Base-by-base conservation (phyloP, 92 coral and sea anemone species). In the Virgularia gustaviana region DNA sequence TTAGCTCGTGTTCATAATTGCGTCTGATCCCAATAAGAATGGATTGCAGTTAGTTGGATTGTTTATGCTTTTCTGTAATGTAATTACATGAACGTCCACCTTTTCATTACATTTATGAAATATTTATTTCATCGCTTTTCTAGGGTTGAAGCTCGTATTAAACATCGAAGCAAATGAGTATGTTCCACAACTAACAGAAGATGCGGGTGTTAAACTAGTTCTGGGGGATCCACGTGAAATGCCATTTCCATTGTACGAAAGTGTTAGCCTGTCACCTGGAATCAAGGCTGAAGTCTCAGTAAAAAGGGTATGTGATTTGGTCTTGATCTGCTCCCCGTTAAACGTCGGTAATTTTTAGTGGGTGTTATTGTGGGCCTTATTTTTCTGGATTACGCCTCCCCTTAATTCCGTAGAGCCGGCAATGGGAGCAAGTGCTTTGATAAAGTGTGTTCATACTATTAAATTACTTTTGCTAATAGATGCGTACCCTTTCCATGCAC, bases 231-330 rank as follows among this genome's bases (percentile, higher is more conserved):
- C 61, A 23, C 18, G 27, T 15, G 75, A 68, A 35, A 68, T 68
- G 75, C 75, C 75, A 34, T 68, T 68, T 68, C 75, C 75, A 2
- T 25, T 68, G 29, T 68, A 68, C 31, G 37, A 68, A 34, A 68
- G 75, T 34, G 43, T 68, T 15, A 68, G 75, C 25, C 75, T 68
- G 16, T 59, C 75, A 19, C 75, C 75, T 0, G 75, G 75, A 4
- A 49, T 68, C 51, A 22, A 68, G 11, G 34, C 38, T 3, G 75
- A 68, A 33, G 51, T 68, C 33, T 42, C 75, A 4, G 18, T 68
- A 34, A 68, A 49, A 27, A 49, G 75, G 60, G 75, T 68, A 68
- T 31, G 36, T 44, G 47, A 20, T 12, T 7, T 29, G 3, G 34
- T 66, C 29, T 25, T 28, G 35, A 24, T 0, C 20, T 27, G 18